These are phyloP conservation scores for Drosophila fuyamai DNA, from an alignment of 1,140 invertebrate genomes.

Conservation along the genomic window DNA sequence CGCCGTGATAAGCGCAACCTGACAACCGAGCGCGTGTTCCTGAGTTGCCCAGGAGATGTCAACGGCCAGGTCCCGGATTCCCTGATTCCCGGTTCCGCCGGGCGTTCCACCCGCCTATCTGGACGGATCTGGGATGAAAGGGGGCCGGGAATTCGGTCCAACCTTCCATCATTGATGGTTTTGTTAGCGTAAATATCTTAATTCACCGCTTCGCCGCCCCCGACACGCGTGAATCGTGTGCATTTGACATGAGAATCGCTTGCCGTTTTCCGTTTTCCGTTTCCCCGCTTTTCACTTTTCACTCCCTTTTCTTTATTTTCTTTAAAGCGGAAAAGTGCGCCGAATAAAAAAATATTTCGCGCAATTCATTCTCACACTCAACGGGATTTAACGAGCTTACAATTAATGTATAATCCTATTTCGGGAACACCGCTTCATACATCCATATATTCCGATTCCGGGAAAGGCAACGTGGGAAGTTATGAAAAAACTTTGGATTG, in stretches of 20 bases:
- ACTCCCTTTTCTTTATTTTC: constrained; percentile 1
- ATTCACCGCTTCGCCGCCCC: constrained; percentile 77
- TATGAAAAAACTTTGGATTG: background rate
- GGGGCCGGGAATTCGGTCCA: background rate
- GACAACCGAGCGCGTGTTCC: constrained; percentile 47
- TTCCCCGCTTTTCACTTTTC: constrained; percentile 5
- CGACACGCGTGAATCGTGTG: constrained; percentile 77
- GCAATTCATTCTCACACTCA: constrained; percentile 17
- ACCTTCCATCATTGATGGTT: constrained; percentile 59
- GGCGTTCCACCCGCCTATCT: constrained; percentile 39
- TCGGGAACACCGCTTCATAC: constrained; percentile 3
- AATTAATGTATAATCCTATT: constrained; percentile 39
- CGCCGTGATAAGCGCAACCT: constrained; percentile 77
- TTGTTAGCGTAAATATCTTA: constrained; percentile 79
- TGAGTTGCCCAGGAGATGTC: constrained; percentile 50
- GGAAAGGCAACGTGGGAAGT: constrained; percentile 11
- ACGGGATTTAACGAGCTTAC: constrained; percentile 33
- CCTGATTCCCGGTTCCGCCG: constrained; percentile 1
- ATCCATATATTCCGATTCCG: constrained; percentile 1
- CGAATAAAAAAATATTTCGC: background rate
- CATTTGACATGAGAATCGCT: constrained; percentile 66
- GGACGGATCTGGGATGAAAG: constrained; percentile 16
- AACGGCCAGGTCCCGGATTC: constrained; percentile 58
- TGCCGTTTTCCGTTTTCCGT: constrained; percentile 10
- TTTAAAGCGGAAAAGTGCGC: constrained; percentile 34